phyloP scores from a whole-genome alignment of 2,888 invertebrate species.

The Torymus tubicola region DNA sequence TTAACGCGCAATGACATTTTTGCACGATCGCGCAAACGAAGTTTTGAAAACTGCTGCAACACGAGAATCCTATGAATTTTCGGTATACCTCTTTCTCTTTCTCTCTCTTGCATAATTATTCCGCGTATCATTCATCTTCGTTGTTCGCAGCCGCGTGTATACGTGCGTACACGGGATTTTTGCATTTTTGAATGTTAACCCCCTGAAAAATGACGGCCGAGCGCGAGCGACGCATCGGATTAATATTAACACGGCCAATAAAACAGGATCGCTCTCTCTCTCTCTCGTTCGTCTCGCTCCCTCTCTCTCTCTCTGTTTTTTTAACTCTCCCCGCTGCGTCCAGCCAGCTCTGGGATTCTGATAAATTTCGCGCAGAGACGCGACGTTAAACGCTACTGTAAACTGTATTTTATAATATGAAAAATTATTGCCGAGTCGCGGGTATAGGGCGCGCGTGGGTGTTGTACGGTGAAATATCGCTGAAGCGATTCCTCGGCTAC shows the following conservation, averaged over 20 bases:
- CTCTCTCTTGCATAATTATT: conserved; percentile 43
- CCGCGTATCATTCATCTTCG: conserved; percentile 50
- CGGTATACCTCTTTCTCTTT: not conserved
- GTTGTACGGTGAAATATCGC: conserved; percentile 31
- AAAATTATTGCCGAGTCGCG: conserved; percentile 44
- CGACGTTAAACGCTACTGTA: conserved; percentile 49
- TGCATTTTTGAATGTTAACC: conserved; percentile 41
- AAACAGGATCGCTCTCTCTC: conserved; percentile 38
- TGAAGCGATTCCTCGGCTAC: conserved; percentile 15
- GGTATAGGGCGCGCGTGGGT: not conserved
- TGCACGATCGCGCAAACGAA: conserved; percentile 17
- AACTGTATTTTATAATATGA: conserved; percentile 53
- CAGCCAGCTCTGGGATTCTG: not conserved
- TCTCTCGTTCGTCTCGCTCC: conserved; percentile 8
- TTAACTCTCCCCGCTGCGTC: too few relatives aligned
- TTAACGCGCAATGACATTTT: conserved; percentile 43
- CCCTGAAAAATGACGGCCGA: conserved; percentile 44
- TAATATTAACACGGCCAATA: conserved; percentile 53
- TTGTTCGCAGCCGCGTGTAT: conserved; percentile 9
- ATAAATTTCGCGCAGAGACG: conserved; percentile 43
- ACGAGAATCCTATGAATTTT: conserved; percentile 42
- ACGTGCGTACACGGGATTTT: conserved; percentile 7
- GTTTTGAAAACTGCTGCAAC: conserved; percentile 16
- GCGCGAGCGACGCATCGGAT: conserved; percentile 35
- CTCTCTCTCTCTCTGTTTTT: too few relatives aligned